Conservation (phyloP, 2,888 invertebrate species). For the Lobophora halterata region DNA sequence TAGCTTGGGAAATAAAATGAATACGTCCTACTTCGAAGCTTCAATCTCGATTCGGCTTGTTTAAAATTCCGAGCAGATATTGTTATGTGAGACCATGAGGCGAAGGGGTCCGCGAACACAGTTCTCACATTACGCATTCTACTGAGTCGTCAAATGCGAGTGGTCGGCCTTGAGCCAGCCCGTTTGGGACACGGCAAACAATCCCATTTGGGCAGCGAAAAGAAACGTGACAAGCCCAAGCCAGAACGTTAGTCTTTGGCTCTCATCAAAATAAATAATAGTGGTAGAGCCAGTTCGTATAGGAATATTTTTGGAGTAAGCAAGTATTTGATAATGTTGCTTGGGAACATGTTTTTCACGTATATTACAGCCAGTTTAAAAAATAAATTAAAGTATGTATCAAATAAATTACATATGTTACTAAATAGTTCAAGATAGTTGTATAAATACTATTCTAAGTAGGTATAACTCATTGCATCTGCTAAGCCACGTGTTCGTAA, state of each 20-base stretch:
- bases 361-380: too few relatives aligned
- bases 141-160: conserved; percentile 31
- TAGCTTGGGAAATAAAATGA: too few relatives aligned
- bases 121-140: conserved; percentile 33
- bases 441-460: conserved; percentile 6
- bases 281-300: conserved; percentile 7
- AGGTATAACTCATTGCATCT: too few relatives aligned
- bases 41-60: conserved; percentile 4
- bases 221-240: conserved; percentile 52
- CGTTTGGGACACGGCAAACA: conserved; percentile 55
- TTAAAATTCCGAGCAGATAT: conserved; percentile 24
- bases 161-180: conserved; percentile 59
- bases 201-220: conserved; percentile 59
- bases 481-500: conserved; percentile 7
- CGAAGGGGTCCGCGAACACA: conserved; percentile 24
- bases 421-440: conserved; percentile 2
- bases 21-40: conserved; percentile 1
- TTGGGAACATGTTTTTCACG: too few relatives aligned
- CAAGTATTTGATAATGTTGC: not conserved
- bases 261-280: conserved; percentile 17
- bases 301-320: conserved; percentile 1
- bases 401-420: too few relatives aligned
- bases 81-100: conserved; percentile 19
- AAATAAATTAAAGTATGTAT: too few relatives aligned
- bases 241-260: conserved; percentile 40